A percentile compares a stretch with the other conserved stretches of the same genome.
Evolutionary conservation across 2,113 vertebrate species (phyloP).

Genomic region (Trogon surrucura): DNA sequence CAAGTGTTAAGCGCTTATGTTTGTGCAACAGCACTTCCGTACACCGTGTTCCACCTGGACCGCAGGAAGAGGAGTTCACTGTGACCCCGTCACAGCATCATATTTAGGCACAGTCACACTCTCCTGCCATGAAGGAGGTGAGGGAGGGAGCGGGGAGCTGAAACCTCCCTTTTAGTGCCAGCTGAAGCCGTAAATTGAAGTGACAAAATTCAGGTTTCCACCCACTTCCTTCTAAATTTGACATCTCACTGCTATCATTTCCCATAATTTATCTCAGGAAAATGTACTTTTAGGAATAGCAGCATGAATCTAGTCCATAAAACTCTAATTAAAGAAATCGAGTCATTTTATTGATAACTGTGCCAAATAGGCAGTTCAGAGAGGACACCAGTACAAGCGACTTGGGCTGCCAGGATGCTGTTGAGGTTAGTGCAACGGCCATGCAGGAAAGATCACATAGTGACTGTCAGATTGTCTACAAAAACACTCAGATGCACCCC

Average conservation of each 20-base stretch:
- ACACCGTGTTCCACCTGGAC: slow-evolving; percentile 49
- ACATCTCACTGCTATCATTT: slow-evolving; percentile 47
- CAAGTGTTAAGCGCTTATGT: slow-evolving; percentile 15
- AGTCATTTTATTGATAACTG: background rate
- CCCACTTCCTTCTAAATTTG: slow-evolving; percentile 66
- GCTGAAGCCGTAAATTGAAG: slow-evolving; percentile 41
- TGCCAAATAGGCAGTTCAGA: background rate
- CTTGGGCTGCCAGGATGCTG: background rate
- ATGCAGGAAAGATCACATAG: background rate
- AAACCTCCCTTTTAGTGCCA: background rate
- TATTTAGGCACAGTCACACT: slow-evolving; percentile 57
- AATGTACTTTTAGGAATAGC: slow-evolving; percentile 18
- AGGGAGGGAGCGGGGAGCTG: slow-evolving; percentile 28
- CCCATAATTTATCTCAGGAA: slow-evolving; percentile 3
- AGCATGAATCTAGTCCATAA: background rate
- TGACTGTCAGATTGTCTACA: background rate
- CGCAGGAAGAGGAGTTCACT: background rate
- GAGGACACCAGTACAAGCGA: background rate
- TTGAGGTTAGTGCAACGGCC: background rate
- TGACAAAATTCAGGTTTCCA: slow-evolving; percentile 56
- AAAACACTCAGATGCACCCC: background rate
- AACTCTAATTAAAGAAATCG: background rate
- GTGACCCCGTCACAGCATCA: slow-evolving; percentile 16
- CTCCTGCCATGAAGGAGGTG: slow-evolving; percentile 33
- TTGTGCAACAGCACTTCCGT: slow-evolving; percentile 48